These are phyloP conservation scores for Callocephalon fimbriatum DNA, from an alignment of 2,113 vertebrate genomes.

Conservation along the genomic window DNA sequence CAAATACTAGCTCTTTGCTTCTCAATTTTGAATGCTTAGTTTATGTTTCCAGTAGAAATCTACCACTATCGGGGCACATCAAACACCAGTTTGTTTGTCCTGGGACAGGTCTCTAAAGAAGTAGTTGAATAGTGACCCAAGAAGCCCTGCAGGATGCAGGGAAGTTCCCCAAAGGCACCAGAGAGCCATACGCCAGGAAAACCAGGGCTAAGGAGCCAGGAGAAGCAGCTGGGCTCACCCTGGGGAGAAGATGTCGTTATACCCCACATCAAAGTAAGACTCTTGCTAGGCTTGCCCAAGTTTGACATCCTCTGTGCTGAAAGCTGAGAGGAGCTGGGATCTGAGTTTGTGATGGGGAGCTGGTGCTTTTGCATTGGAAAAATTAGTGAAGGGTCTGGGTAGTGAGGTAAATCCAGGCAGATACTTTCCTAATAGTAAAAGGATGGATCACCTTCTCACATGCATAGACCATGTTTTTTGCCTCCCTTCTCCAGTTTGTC, in stretches of 20 bases:
- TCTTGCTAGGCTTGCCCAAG: background rate
- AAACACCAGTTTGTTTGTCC: background rate
- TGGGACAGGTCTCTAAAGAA: background rate
- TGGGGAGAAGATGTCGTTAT: background rate
- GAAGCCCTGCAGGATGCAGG: background rate
- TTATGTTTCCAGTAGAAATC: background rate
- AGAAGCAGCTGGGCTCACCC: background rate
- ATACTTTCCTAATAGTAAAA: background rate
- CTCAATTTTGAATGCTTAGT: background rate
- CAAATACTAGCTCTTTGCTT: background rate
- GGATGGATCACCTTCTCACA: background rate
- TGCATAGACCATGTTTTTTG: background rate
- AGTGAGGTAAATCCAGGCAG: background rate
- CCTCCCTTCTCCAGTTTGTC: background rate
- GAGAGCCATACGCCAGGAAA: background rate
- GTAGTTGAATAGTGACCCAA: background rate
- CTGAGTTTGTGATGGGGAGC: background rate
- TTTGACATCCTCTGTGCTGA: background rate
- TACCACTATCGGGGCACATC: background rate
- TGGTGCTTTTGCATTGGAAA: background rate
- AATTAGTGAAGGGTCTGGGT: background rate
- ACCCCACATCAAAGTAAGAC: background rate
- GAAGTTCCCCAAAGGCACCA: background rate
- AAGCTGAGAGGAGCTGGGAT: background rate
- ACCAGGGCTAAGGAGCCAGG: background rate